These are phyloP conservation scores for Platysternon megacephalum DNA, from an alignment of 2,113 vertebrate genomes.

Conservation along the genomic window DNA sequence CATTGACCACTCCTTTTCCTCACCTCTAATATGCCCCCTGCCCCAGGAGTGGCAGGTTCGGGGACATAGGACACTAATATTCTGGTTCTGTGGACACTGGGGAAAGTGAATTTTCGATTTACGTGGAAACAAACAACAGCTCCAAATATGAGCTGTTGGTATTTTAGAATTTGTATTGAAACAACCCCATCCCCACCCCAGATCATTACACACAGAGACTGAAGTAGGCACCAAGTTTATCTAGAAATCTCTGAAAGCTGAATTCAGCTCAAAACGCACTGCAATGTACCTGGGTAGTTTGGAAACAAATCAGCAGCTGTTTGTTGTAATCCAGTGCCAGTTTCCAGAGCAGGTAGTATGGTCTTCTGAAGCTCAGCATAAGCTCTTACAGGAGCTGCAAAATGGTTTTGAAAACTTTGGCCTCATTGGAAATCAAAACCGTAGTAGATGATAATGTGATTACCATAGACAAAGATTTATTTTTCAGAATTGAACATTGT, in stretches of 20 bases:
- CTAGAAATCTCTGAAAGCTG: neutral
- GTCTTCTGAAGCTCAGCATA: neutral
- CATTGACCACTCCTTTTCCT: neutral
- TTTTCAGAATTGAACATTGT: neutral
- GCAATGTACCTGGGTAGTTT: neutral
- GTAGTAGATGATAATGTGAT: neutral
- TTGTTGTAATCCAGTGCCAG: neutral
- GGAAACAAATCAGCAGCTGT: too few species aligned
- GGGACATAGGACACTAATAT: neutral
- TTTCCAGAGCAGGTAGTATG: neutral
- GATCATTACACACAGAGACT: neutral
- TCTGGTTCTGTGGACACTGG: neutral
- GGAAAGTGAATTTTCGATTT: neutral
- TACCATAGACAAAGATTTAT: neutral
- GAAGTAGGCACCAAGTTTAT: neutral
- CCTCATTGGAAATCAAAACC: neutral
- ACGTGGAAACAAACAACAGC: neutral
- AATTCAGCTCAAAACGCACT: neutral
- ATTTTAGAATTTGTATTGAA: neutral
- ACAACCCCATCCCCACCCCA: neutral
- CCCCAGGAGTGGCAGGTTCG: neutral
- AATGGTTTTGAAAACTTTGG: neutral
- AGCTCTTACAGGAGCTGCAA: constrained; percentile 1
- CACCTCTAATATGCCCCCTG: neutral
- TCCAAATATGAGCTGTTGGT: neutral